Evolutionary conservation across 2,888 invertebrate species (phyloP).

Genomic region (Epistrophe grossulariae): DNA sequence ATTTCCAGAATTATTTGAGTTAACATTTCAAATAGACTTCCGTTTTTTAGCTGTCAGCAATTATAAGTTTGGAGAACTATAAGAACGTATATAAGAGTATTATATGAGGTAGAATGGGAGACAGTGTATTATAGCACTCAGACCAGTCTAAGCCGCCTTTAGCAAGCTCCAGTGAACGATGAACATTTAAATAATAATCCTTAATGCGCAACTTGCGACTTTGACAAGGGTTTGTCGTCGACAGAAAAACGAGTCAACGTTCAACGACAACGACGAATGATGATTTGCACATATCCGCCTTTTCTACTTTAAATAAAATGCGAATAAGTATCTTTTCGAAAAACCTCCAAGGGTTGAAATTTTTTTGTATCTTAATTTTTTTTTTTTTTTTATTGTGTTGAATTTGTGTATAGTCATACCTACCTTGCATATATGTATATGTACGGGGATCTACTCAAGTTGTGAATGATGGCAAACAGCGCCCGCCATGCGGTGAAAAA

Average conservation of each 20-base stretch:
- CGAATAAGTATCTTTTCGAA: slow-evolving; percentile 57
- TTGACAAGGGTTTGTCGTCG: slow-evolving; percentile 62
- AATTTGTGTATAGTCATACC: slow-evolving; percentile 23
- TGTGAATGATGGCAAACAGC: slow-evolving; percentile 70
- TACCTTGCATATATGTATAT: slow-evolving; percentile 3
- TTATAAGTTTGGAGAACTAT: slow-evolving; percentile 56
- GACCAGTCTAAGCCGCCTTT: slow-evolving; percentile 35
- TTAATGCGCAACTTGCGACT: slow-evolving; percentile 66
- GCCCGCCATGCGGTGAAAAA: slow-evolving; percentile 76
- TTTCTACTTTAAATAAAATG: slow-evolving; percentile 37
- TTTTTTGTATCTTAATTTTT: slow-evolving; percentile 27
- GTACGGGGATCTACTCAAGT: slow-evolving; percentile 37
- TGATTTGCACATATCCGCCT: slow-evolving; percentile 72
- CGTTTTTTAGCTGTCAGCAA: slow-evolving; percentile 40
- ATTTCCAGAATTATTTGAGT: slow-evolving; percentile 12
- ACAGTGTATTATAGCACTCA: slow-evolving; percentile 13
- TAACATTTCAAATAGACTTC: slow-evolving; percentile 21
- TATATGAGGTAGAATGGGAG: neutral
- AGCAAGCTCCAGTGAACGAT: slow-evolving; percentile 33
- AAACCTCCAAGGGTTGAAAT: slow-evolving; percentile 48
- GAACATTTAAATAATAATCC: slow-evolving; percentile 73
- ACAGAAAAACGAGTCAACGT: slow-evolving; percentile 25
- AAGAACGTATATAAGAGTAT: neutral
- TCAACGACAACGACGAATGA: slow-evolving; percentile 60
- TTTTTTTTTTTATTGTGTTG: neutral